Evolutionary conservation across 2,888 invertebrate species (phyloP), one percentile per base, ranked within the genome.

Genomic region (Bunonema sp.): DNA sequence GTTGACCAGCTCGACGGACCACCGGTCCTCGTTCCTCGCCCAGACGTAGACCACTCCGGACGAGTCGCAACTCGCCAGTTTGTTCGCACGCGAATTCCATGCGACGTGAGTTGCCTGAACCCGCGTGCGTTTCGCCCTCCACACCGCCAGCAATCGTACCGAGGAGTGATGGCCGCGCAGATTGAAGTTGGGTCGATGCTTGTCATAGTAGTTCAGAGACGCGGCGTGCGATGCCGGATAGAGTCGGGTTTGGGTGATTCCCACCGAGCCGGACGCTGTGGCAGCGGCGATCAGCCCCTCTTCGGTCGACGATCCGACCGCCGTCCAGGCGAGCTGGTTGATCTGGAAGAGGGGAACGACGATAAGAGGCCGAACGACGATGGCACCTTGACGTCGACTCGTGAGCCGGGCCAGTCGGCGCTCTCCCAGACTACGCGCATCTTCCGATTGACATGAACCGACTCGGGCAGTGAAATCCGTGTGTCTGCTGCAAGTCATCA

Each of bases 1-100:
- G 72, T 97, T 97, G 71, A 97, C 93, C 54, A 97, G 77, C 73
- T 97, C 93, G 62, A 97, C 91, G 57, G 88, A 88, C 93, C 93
- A 97, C 33, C 91, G 79, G 31, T 88, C 91, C 70, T 97, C 93
- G 72, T 91, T 91, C 71, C 91, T 89, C 67, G 93, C 89, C 93
- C 93, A 97, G 21, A 97, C 91, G 72, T 93, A 93, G 69, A 93
- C 93, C 43, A 93, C 86, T 1, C 93, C 61, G 2, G 85, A 84
- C 64, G 84, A 83, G 76, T 93, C 93, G 73, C 91, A 93, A 4
- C 89, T 88, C 4, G 91, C 91, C 57, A 93, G 74, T 72, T 93
- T 91, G 74, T 89, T 88, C 71, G 89, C 91, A 0, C 88, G 87
- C 70, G 87, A 87, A 74, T 93, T 93, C 93, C 93, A 93, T 74